Conservation (phyloP, 2,113 vertebrate species). For the Oryzias melastigma region DNA sequence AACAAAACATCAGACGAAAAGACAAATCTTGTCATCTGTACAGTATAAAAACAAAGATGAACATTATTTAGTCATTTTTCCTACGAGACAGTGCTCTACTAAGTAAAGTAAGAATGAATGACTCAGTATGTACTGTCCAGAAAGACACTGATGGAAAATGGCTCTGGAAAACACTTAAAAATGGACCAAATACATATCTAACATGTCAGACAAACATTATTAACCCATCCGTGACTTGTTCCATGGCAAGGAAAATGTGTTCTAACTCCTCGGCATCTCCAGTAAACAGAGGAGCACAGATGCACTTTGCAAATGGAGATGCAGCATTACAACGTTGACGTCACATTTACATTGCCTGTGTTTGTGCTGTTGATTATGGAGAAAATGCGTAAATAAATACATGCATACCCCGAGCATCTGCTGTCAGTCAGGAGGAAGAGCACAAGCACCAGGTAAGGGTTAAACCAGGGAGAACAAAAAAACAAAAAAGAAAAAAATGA, state of each 20-base stretch:
- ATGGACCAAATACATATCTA: constrained; percentile 73
- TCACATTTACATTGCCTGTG: constrained; percentile 93
- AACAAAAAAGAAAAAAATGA: constrained; percentile 56
- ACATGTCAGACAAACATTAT: constrained; percentile 61
- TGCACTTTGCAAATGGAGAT: constrained; percentile 48
- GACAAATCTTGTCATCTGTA: constrained; percentile 81
- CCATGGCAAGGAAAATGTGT: constrained; percentile 61
- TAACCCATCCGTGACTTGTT: constrained; percentile 66
- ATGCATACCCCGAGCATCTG: constrained; percentile 82
- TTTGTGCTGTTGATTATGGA: constrained; percentile 89
- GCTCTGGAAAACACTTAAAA: constrained; percentile 66
- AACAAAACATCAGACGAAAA: constrained; percentile 38
- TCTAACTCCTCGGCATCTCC: constrained; percentile 82
- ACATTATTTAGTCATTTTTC: constrained; percentile 87
- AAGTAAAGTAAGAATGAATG: constrained; percentile 73
- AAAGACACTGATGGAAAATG: constrained; percentile 45
- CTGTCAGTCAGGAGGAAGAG: constrained; percentile 69
- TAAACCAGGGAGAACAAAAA: constrained; percentile 73
- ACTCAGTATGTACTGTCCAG: constrained; percentile 63
- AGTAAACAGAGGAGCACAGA: constrained; percentile 70
- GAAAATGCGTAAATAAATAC: constrained; percentile 64
- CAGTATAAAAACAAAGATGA: constrained; percentile 87
- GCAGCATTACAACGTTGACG: constrained; percentile 82
- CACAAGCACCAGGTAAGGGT: constrained; percentile 45
- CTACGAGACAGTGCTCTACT: constrained; percentile 78